phyloP scores from a whole-genome alignment of 2,888 invertebrate genomes.

The Amaurobius ferox region DNA sequence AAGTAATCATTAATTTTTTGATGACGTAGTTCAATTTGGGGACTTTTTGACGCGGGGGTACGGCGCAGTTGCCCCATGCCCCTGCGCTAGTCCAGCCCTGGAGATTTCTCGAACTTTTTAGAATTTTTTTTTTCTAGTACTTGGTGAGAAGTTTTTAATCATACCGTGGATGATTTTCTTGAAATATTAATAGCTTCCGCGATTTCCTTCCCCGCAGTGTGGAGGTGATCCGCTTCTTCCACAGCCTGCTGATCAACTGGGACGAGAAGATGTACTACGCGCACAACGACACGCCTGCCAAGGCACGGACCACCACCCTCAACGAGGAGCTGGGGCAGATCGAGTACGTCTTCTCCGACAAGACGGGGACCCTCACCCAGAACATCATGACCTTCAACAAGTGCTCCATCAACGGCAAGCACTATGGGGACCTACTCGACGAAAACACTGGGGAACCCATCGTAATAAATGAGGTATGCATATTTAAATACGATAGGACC shows the following conservation, averaged over 20 bases:
- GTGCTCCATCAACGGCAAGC: conserved; percentile 93
- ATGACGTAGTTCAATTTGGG: too few species aligned
- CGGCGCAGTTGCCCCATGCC: too few species aligned
- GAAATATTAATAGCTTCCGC: too few species aligned
- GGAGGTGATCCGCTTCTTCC: conserved; percentile 96
- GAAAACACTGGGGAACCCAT: conserved; percentile 90
- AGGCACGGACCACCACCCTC: conserved; percentile 96
- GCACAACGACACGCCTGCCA: conserved; percentile 91
- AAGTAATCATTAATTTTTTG: too few species aligned
- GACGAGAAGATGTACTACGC: conserved; percentile 98
- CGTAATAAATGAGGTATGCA: conserved; percentile 52
- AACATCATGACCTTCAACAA: conserved; percentile 99
- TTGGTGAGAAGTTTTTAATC: too few species aligned
- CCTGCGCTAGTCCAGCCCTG: too few species aligned
- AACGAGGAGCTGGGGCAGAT: conserved; percentile 99
- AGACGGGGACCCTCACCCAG: conserved; percentile 99
- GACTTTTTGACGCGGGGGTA: too few species aligned
- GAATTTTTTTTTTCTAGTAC: too few species aligned
- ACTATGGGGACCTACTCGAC: conserved; percentile 94
- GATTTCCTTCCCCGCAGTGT: conserved; percentile 79
- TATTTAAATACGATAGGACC: too few species aligned
- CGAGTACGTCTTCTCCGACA: conserved; percentile 99
- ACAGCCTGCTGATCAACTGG: conserved; percentile 99
- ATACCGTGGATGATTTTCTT: too few species aligned
- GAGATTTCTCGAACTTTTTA: too few species aligned